Evolutionary conservation across 2,888 invertebrate species (phyloP), one percentile per base, ranked within the genome.

Genomic region (Heliconius ismenius): DNA sequence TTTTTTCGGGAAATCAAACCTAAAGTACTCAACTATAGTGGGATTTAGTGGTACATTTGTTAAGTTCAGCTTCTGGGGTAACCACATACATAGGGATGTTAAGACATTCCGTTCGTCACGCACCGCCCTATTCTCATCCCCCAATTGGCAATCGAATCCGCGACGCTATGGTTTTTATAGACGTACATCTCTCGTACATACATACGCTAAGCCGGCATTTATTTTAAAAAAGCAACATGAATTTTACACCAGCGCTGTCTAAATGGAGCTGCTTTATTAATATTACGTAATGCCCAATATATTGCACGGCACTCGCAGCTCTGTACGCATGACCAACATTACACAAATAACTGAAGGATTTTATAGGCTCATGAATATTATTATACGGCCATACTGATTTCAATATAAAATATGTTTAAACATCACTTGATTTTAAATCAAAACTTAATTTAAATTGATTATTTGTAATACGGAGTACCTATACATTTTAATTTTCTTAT

Each of bases 191-290:
- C 15, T 15, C 18, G 15, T 18, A 43, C 6, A 43, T 43, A 43
- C 1, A 18, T 15, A 43, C 6, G 32, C 32, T 32, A 32, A 32
- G 49, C 18, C 7, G 2, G 49, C 49, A 36, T 7, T 74, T 21
- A 64, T 64, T 64, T 62, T 9, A 43, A 64, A 28, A 24, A 49
- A 64, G 7, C 21, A 11, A 43, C 64, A 73, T 63, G 49, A n/a
- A 73, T 11, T 9, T 32, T 70, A 36, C 9, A 70, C 69, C 32
- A 36, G 32, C 15, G 32, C 21, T n/a, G 32, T 62, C 60, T 63
- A 73, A 63, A 73, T 63, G 60, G 62, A 73, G 63, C 43, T 73
- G 63, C 62, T 73, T 73, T 73, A 73, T 73, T 62, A 73, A 73
- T 73, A 63, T 73, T 73, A 73, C 73, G 73, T 63, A 73, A 63